Percentiles rank a stretch among this genome's conserved stretches.
Evolutionary conservation across 2,888 invertebrate genomes (phyloP).

Genomic region (Agrotis ipsilon): DNA sequence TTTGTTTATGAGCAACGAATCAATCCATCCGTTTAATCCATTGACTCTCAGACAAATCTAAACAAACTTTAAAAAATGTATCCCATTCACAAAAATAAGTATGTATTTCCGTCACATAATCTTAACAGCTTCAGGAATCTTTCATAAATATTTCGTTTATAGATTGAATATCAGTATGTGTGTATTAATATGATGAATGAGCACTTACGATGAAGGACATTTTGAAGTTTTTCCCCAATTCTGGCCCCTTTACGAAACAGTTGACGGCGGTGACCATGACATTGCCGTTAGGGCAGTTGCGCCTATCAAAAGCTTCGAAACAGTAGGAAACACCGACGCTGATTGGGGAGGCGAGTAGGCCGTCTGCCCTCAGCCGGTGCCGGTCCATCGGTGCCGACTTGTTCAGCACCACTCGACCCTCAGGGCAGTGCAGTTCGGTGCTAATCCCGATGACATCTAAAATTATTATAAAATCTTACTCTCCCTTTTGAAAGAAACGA

Average conservation of each 20-base stretch:
- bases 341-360: slow-evolving; percentile 70
- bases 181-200: slow-evolving; percentile 20
- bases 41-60: slow-evolving; percentile 47
- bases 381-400: slow-evolving; percentile 70
- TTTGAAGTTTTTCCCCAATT: slow-evolving; percentile 75
- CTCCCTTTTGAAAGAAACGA: neutral
- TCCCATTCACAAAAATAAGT: slow-evolving; percentile 23
- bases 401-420: slow-evolving; percentile 78
- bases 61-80: slow-evolving; percentile 41
- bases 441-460: slow-evolving; percentile 82
- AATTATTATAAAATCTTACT: slow-evolving; percentile 41
- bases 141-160: slow-evolving; percentile 37
- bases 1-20: slow-evolving; percentile 49
- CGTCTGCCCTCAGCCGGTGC: slow-evolving; percentile 75
- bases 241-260: slow-evolving; percentile 77
- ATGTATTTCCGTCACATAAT: slow-evolving; percentile 47
- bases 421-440: slow-evolving; percentile 72
- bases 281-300: slow-evolving; percentile 73
- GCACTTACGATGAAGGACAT: slow-evolving; percentile 84
- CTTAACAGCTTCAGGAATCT: slow-evolving; percentile 35
- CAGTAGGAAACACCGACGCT: slow-evolving; percentile 80
- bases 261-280: slow-evolving; percentile 75
- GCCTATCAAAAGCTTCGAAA: slow-evolving; percentile 83
- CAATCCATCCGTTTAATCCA: slow-evolving; percentile 42
- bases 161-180: slow-evolving; percentile 19